phyloP scores from a whole-genome alignment of 2,888 invertebrate species.

The Adelognathus sp. region DNA sequence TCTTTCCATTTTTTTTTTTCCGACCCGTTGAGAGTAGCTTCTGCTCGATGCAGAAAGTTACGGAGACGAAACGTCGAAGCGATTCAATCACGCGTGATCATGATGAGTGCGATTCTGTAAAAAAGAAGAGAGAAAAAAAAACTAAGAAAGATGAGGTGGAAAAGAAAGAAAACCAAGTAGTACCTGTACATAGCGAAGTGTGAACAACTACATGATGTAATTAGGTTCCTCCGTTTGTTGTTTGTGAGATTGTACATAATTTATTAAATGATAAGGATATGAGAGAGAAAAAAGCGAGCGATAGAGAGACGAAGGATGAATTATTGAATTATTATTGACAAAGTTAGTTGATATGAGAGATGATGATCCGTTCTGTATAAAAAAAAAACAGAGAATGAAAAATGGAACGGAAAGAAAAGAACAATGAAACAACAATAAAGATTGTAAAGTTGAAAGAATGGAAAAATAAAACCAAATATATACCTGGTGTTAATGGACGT shows the following conservation, averaged over 20 bases:
- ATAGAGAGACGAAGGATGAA: conserved; percentile 51
- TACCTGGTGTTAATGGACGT: conserved; percentile 78
- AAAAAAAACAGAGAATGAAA: conserved; percentile 61
- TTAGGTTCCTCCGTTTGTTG: conserved; percentile 81
- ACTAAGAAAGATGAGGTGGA: conserved; percentile 61
- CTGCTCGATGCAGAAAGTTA: conserved; percentile 56
- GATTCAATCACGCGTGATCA: conserved; percentile 38
- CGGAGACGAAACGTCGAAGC: not conserved
- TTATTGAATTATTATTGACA: conserved; percentile 75
- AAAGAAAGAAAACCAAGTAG: conserved; percentile 74
- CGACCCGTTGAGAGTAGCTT: conserved; percentile 63
- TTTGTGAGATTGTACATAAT: conserved; percentile 82
- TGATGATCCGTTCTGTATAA: conserved; percentile 77
- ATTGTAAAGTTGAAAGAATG: conserved; percentile 80
- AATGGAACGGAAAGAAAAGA: conserved; percentile 42
- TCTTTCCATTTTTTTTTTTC: conserved; percentile 48
- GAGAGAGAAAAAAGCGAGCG: conserved; percentile 66
- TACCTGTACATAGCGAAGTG: conserved; percentile 81
- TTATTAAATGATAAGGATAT: conserved; percentile 78
- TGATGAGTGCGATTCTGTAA: conserved; percentile 70
- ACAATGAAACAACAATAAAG: conserved; percentile 75
- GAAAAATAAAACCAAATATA: conserved; percentile 79
- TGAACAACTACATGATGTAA: conserved; percentile 79
- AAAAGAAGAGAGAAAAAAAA: conserved; percentile 58
- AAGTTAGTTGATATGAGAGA: conserved; percentile 76